phyloP scores from a whole-genome alignment of 1,140 invertebrate genomes.

The Hetaerina americana region DNA sequence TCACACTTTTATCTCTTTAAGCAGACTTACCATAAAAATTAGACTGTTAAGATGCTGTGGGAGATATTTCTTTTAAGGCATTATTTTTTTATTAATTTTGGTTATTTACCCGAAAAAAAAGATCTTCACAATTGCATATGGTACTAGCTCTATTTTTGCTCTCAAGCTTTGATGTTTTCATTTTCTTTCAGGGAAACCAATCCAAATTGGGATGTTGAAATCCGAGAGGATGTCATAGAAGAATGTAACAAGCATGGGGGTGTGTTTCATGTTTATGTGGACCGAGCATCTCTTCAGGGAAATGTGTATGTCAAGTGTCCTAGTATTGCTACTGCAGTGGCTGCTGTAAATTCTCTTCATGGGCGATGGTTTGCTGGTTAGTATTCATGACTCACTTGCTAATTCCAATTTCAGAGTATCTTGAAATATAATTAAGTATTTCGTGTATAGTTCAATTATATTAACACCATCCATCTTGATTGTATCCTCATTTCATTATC shows the following conservation, averaged over 20 bases:
- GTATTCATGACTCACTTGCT: slow-evolving; percentile 5
- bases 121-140: too few relatives aligned
- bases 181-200: slow-evolving; percentile 59
- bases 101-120: too few relatives aligned
- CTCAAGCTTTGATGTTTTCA: too few relatives aligned
- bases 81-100: too few relatives aligned
- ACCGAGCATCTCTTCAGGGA: slow-evolving; percentile 86
- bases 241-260: slow-evolving; percentile 98
- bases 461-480: not conserved
- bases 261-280: slow-evolving; percentile 92
- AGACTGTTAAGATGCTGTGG: too few relatives aligned
- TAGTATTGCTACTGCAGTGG: slow-evolving; percentile 86
- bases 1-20: too few relatives aligned
- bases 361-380: slow-evolving; percentile 90
- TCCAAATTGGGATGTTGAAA: slow-evolving; percentile 86
- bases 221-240: slow-evolving; percentile 95
- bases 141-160: too few relatives aligned
- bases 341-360: slow-evolving; percentile 91
- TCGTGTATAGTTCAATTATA: not conserved
- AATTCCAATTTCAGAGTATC: slow-evolving; percentile 3
- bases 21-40: too few relatives aligned
- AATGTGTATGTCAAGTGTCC: slow-evolving; percentile 99
- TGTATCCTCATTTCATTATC: not conserved
- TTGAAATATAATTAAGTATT: not conserved
- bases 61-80: too few relatives aligned